Evolutionary conservation across 2,797 vertebrate species (phyloP).

Genomic region (Xiphorhynchus erythropygius): DNA sequence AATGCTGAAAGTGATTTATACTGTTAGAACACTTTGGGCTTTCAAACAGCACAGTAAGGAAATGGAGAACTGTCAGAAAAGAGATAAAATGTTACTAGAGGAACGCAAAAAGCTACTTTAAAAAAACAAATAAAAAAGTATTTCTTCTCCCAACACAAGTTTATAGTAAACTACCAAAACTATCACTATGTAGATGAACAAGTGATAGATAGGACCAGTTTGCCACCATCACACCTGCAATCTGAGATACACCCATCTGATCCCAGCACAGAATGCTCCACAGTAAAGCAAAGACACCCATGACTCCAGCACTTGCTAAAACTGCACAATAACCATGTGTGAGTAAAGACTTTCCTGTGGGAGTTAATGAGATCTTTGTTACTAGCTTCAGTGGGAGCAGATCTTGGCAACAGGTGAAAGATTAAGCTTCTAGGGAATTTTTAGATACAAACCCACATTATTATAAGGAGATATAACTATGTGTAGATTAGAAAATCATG

Average conservation of each 20-base stretch:
- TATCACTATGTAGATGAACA: neutral
- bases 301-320: neutral
- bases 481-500: neutral
- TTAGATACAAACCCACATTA: neutral
- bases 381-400: neutral
- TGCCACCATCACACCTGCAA: neutral
- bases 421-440: conserved; percentile 1
- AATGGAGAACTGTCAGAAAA: neutral
- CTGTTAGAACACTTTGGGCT: neutral
- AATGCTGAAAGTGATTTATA: neutral
- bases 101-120: neutral
- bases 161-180: neutral
- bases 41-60: conserved; percentile 12
- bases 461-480: neutral
- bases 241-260: neutral
- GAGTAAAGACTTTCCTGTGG: neutral
- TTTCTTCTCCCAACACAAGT: neutral
- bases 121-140: neutral
- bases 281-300: neutral
- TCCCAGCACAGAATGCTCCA: neutral
- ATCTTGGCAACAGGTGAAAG: neutral
- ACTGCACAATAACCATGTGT: neutral
- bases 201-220: neutral
- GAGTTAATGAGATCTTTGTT: conserved; percentile 14
- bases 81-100: neutral